Conservation (phyloP, 1,140 invertebrate genomes). For the Lordiphosa clarofinis region DNA sequence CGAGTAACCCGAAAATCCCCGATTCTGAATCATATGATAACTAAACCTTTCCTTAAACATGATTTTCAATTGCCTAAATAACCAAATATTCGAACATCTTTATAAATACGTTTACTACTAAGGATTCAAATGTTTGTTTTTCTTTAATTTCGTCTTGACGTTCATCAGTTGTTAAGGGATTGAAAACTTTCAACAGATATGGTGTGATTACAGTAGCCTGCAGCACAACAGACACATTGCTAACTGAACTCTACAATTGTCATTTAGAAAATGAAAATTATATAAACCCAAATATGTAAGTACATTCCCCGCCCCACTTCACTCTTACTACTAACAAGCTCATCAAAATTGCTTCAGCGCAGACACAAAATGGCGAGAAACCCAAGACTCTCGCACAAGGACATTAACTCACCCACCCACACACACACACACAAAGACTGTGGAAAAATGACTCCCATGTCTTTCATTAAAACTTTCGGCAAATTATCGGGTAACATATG, state of each 20-base stretch:
- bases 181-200: constrained; percentile 76
- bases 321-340: constrained; percentile 57
- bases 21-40: too few species aligned
- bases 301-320: neutral
- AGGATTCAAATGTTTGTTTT: too few species aligned
- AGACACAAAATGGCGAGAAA: constrained; percentile 61
- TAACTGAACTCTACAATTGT: constrained; percentile 41
- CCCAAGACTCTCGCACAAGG: constrained; percentile 25
- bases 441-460: constrained; percentile 79
- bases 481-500: constrained; percentile 80
- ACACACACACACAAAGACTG: constrained; percentile 16
- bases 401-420: constrained; percentile 32
- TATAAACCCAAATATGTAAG: constrained; percentile 24
- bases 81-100: too few species aligned
- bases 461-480: constrained; percentile 80
- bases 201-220: constrained; percentile 71
- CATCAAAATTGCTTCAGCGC: constrained; percentile 66
- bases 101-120: too few species aligned
- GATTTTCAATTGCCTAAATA: too few species aligned
- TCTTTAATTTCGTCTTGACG: constrained; percentile 1
- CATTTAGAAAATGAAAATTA: constrained; percentile 72
- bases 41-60: too few species aligned
- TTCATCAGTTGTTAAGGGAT: constrained; percentile 15
- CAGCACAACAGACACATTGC: constrained; percentile 23
- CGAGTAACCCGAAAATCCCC: too few species aligned